Percentiles rank a stretch among this genome's conserved stretches.
Conservation (phyloP, 2,797 vertebrate species). For the Potorous gilbertii region DNA sequence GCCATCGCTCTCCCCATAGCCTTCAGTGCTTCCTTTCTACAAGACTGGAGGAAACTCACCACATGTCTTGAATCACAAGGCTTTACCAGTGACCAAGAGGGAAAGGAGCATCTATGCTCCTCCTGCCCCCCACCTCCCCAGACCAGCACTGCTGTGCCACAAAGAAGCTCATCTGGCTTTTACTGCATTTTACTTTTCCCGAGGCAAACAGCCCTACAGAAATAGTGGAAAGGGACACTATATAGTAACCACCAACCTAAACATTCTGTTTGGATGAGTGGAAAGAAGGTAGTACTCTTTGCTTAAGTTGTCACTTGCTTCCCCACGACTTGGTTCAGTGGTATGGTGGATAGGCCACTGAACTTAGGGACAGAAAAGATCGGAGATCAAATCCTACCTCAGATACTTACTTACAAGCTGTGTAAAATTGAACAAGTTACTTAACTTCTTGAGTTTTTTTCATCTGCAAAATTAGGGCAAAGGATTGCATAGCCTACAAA, state of each 20-base stretch:
- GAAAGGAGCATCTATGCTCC: not conserved
- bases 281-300: not conserved
- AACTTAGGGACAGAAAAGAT: not conserved
- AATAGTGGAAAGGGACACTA: not conserved
- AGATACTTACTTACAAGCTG: not conserved
- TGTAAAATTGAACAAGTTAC: not conserved
- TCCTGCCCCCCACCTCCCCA: not conserved
- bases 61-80: not conserved
- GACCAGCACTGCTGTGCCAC: not conserved
- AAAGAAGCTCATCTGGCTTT: not conserved
- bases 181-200: not conserved
- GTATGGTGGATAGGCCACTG: not conserved
- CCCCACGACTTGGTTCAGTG: not conserved
- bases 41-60: not conserved
- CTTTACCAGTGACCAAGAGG: not conserved
- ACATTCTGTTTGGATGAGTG: not conserved
- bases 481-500: not conserved
- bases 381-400: not conserved
- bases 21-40: not conserved
- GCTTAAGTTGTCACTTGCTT: not conserved
- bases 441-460: not conserved
- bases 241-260: not conserved
- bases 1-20: not conserved
- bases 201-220: not conserved
- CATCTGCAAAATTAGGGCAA: not conserved